phyloP scores from a whole-genome alignment of 2,888 invertebrate genomes.

The Desoria tigrina region DNA sequence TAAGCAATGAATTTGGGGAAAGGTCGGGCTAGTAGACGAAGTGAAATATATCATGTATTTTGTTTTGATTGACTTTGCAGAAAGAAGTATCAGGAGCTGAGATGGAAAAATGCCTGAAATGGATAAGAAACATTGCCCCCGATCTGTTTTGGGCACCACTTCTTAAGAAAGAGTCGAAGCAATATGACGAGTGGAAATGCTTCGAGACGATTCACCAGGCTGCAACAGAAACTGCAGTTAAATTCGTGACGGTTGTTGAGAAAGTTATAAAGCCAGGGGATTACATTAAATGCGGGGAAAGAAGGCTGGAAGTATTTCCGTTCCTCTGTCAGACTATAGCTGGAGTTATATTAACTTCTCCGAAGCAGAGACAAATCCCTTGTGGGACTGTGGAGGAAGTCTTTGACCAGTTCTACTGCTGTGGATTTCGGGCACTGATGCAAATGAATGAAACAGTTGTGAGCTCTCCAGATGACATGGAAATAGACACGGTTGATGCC shows the following conservation, averaged over 20 bases:
- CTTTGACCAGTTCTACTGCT: constrained; percentile 47
- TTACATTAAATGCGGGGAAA: constrained; percentile 20
- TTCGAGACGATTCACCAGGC: constrained; percentile 42
- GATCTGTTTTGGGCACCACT: constrained; percentile 34
- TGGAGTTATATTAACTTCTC: constrained; percentile 34
- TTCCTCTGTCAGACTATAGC: constrained; percentile 40
- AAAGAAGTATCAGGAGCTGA: constrained; percentile 24
- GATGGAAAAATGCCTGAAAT: constrained; percentile 21
- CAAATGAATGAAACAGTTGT: constrained; percentile 21
- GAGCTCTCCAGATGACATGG: not conserved
- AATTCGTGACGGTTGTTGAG: constrained; percentile 31
- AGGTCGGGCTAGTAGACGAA: too few relatives aligned
- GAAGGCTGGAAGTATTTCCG: constrained; percentile 32
- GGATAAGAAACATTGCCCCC: constrained; percentile 24
- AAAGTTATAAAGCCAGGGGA: constrained; percentile 29
- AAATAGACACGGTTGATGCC: constrained; percentile 9
- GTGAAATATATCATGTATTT: too few relatives aligned
- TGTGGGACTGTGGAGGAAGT: constrained; percentile 31
- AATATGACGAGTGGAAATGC: constrained; percentile 32
- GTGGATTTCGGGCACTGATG: constrained; percentile 42
- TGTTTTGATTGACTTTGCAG: too few relatives aligned
- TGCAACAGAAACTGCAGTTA: constrained; percentile 27
- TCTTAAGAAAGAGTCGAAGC: constrained; percentile 5
- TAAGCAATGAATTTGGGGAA: too few relatives aligned
- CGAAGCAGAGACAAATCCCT: constrained; percentile 23